Evolutionary conservation across 1,140 invertebrate species (phyloP).

Genomic region (Leptoteleia sp.): DNA sequence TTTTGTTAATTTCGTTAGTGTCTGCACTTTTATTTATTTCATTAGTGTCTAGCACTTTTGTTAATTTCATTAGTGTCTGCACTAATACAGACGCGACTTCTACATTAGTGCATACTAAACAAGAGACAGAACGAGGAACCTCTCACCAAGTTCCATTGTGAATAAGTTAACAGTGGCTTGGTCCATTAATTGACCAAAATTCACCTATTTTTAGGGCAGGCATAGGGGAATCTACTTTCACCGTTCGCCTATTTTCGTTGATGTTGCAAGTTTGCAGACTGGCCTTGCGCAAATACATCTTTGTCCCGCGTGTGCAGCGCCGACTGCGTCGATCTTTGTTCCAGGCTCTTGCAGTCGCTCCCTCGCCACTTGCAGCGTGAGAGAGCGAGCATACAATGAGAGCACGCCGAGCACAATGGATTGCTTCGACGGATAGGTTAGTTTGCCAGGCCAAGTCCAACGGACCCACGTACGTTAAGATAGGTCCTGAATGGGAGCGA

Average conservation of each 20-base stretch:
- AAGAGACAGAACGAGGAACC: too few species aligned
- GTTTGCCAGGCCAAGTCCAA: slow-evolving; percentile 74
- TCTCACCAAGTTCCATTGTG: too few species aligned
- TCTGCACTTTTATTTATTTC: too few species aligned
- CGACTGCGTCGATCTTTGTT: slow-evolving; percentile 50
- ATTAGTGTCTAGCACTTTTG: slow-evolving; percentile 14
- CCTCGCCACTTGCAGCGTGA: slow-evolving; percentile 72
- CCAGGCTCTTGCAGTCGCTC: slow-evolving; percentile 63
- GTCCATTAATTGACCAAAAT: too few species aligned
- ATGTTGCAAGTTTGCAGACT: slow-evolving; percentile 54
- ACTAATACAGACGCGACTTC: too few species aligned
- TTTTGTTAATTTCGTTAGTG: too few species aligned
- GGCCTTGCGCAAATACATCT: slow-evolving; percentile 26
- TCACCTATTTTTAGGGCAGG: too few species aligned
- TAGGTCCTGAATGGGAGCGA: slow-evolving; percentile 75
- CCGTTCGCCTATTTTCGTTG: slow-evolving; percentile 47
- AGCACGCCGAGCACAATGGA: slow-evolving; percentile 77
- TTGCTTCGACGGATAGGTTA: slow-evolving; percentile 79
- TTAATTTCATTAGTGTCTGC: background rate
- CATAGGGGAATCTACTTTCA: too few species aligned
- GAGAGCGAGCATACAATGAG: slow-evolving; percentile 76
- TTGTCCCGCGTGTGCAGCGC: background rate
- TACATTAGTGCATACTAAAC: too few species aligned
- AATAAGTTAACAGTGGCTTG: too few species aligned
- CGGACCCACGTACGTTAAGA: slow-evolving; percentile 78